Base-by-base conservation (phyloP, 2,888 invertebrate genomes). In the Habrosyne pyritoides region DNA sequence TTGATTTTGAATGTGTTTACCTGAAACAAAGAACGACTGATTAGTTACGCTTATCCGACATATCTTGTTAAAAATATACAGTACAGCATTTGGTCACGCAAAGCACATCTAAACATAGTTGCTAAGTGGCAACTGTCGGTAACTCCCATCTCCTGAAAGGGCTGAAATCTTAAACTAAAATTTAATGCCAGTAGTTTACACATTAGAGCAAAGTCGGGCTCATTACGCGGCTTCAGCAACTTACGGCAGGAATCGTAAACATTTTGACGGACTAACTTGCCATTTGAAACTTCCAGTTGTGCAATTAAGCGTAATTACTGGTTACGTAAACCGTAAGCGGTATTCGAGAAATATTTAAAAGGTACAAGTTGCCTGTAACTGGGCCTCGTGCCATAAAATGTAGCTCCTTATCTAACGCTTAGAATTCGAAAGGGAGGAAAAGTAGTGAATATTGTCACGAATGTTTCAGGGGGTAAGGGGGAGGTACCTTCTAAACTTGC, bases 401-500 rank as follows among this genome's bases (percentile, higher is more conserved):
- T 42, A 42, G 42, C 42, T 18, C 42, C 42, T 42, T 42, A 42
- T 42, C 42, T 42, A 52, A 30, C n/a, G 18, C 21, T 21, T 18
- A 48, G 26, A 53, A 54, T 8, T 30, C 42, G 53, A 57, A 52
- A 52, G 57, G 51, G 53, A 57, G 51, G 18, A 42, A 53, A 47
- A 48, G 30, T 26, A 30, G 50, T 50, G 46, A 53, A 47, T 47
- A 10, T 28, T 28, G 46, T 26, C 18, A 18, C 50, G 28, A 26
- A 14, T 50, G 50, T 50, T 50, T 50, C 26, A 28, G 26, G 50
- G 50, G 24, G 42, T 36, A 36, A 51, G 30, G 12, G 61, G 60
- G 63, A 67, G 58, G 61, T 61, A 59, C 53, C 57, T 58, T 67
- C 61, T 74, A 77, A 85, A 87, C 79, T 85, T 79, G 83, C 79